Evolutionary conservation across 2,888 invertebrate genomes (phyloP).

Genomic region (Polietes domitor): DNA sequence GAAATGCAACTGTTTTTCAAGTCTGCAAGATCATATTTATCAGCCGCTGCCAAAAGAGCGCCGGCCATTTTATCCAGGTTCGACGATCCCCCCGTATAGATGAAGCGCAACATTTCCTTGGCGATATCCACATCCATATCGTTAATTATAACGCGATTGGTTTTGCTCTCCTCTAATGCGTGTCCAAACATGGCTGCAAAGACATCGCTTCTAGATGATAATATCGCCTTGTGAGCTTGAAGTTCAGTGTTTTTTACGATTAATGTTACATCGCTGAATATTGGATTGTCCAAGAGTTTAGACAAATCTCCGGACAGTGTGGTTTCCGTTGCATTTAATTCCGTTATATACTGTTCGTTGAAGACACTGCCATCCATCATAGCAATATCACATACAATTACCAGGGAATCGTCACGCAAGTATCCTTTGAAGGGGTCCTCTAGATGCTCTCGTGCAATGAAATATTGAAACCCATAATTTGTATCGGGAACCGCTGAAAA

Average conservation of each 20-base stretch:
- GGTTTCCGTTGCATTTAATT: constrained; percentile 97
- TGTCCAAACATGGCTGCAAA: constrained; percentile 99
- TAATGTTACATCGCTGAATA: constrained; percentile 98
- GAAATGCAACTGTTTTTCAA: constrained; percentile 99
- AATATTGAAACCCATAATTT: constrained; percentile 99
- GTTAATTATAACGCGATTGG: constrained; percentile 96
- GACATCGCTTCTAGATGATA: constrained; percentile 95
- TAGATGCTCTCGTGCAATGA: constrained; percentile 98
- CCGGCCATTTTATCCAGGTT: constrained; percentile 99
- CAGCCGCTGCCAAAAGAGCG: constrained; percentile 97
- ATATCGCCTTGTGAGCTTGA: constrained; percentile 98
- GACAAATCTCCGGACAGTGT: constrained; percentile 96
- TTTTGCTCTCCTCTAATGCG: constrained; percentile 98
- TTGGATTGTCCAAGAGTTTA: constrained; percentile 96
- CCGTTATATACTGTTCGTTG: constrained; percentile 85
- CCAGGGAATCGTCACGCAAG: constrained; percentile 99
- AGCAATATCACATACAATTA: constrained; percentile 99
- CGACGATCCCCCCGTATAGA: constrained; percentile 97
- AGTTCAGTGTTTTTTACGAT: constrained; percentile 94
- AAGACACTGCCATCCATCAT: constrained; percentile 99
- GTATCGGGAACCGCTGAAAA: constrained; percentile 92
- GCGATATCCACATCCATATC: constrained; percentile 99
- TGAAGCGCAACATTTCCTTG: constrained; percentile 98
- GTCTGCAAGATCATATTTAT: constrained; percentile 98
- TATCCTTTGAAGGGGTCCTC: constrained; percentile 99